phyloP scores from a whole-genome alignment of 2,888 invertebrate species.

The Podotricha telesiphe region DNA sequence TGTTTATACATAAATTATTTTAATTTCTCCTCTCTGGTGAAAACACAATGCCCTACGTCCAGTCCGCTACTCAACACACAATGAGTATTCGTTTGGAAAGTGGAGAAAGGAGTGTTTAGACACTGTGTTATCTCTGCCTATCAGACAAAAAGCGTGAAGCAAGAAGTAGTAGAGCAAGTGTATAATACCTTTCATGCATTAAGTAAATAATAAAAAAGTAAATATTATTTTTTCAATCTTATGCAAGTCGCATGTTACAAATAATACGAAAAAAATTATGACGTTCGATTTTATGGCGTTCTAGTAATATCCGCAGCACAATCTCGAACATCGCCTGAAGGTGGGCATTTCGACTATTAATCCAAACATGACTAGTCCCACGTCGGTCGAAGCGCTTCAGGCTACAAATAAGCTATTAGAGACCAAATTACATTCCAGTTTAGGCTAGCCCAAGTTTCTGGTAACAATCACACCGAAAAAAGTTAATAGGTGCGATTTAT shows the following conservation, averaged over 20 bases:
- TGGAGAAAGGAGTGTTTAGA: no score
- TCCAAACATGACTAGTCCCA: conserved; percentile 24
- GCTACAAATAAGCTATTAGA: conserved; percentile 45
- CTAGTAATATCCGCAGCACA: conserved; percentile 3
- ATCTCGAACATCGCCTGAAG: conserved; percentile 22
- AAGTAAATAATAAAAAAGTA: no score
- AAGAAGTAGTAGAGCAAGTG: no score
- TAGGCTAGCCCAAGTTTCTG: conserved; percentile 44
- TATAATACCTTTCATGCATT: no score
- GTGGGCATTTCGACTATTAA: conserved; percentile 25
- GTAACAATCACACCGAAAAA: conserved; percentile 56
- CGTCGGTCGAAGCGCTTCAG: conserved; percentile 27
- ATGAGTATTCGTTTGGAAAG: no score
- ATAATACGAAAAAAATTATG: neutral
- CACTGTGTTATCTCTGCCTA: no score
- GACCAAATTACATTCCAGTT: conserved; percentile 41
- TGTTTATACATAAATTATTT: no score
- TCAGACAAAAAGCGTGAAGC: no score
- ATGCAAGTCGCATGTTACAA: neutral
- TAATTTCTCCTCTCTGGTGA: no score
- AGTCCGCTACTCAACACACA: no score
- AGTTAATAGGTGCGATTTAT: conserved; percentile 63
- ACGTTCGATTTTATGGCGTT: neutral
- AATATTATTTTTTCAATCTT: no score
- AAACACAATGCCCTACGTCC: no score